A percentile compares a stretch with the other conserved stretches of the same genome.
phyloP scores from a whole-genome alignment of 2,888 invertebrate species.

The Campoplex capitator region DNA sequence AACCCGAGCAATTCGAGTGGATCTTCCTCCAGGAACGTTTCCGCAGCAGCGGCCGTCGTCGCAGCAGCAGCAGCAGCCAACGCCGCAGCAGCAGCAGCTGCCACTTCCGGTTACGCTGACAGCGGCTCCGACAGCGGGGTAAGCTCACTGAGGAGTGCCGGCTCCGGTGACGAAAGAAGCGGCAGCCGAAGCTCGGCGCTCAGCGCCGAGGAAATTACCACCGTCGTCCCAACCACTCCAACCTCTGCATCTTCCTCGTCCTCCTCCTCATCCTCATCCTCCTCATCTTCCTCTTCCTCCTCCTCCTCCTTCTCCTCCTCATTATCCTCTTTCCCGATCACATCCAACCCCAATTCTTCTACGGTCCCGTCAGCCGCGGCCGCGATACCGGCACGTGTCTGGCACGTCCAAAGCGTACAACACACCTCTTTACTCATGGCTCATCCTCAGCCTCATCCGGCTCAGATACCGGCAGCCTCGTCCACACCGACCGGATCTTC shows the following conservation, averaged over 20 bases:
- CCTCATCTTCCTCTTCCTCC: constrained; percentile 67
- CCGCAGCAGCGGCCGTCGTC: constrained; percentile 74
- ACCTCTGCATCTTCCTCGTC: constrained; percentile 56
- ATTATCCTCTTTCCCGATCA: constrained; percentile 1
- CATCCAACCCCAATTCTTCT: constrained; percentile 33
- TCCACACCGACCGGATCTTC: constrained; percentile 79
- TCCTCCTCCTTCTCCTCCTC: neutral
- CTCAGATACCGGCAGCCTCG: constrained; percentile 73
- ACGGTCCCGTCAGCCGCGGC: constrained; percentile 74
- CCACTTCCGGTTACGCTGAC: constrained; percentile 84
- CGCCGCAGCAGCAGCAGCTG: constrained; percentile 72
- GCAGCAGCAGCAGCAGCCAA: constrained; percentile 34
- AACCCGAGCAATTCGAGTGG: constrained; percentile 21
- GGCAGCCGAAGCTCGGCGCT: constrained; percentile 91
- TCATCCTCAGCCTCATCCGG: constrained; percentile 83
- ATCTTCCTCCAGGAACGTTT: constrained; percentile 28
- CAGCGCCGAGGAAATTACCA: constrained; percentile 90
- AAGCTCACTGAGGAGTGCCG: constrained; percentile 90
- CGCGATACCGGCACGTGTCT: constrained; percentile 80
- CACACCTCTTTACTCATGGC: constrained; percentile 88
- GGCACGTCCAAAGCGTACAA: constrained; percentile 88
- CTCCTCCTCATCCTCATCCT: constrained; percentile 67
- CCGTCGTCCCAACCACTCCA: constrained; percentile 82
- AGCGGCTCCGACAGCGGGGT: constrained; percentile 89
- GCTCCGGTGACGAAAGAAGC: constrained; percentile 91